Evolutionary conservation across 2,888 invertebrate genomes (phyloP).

Genomic region (Eupithecia subfuscata): DNA sequence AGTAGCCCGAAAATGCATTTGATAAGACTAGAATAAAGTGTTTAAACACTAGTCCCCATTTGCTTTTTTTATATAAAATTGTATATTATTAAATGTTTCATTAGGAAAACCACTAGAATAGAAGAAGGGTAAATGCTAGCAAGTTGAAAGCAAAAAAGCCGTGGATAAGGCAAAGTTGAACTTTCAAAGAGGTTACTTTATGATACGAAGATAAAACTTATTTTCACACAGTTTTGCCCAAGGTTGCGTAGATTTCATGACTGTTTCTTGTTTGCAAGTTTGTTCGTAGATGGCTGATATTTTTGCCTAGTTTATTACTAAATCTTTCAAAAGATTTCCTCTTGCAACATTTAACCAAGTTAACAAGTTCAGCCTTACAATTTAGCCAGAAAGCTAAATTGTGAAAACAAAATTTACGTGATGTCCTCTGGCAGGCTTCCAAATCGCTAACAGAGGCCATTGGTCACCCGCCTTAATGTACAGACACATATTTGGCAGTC

Average conservation of each 20-base stretch:
- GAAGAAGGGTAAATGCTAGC: background rate
- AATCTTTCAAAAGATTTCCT: background rate
- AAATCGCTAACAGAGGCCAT: constrained; percentile 34
- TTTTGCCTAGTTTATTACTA: background rate
- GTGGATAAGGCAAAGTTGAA: background rate
- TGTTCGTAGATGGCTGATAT: background rate
- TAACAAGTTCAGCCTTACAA: constrained; percentile 19
- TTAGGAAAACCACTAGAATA: background rate
- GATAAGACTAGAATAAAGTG: no score
- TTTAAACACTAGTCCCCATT: no score
- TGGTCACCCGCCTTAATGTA: constrained; percentile 36
- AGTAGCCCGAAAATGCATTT: background rate
- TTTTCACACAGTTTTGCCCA: background rate
- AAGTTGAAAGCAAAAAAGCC: background rate
- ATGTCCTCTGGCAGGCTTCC: constrained; percentile 32
- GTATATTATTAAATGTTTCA: background rate
- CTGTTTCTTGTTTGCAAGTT: background rate
- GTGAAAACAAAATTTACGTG: constrained; percentile 36
- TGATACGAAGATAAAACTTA: background rate
- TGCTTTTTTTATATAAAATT: no score
- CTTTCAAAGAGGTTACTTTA: background rate
- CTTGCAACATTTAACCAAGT: background rate
- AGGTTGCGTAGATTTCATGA: background rate
- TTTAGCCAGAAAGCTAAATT: constrained; percentile 25
- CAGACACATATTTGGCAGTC: constrained; percentile 38